phyloP scores from a whole-genome alignment of 2,797 vertebrate genomes.

The Bufotes viridis region DNA sequence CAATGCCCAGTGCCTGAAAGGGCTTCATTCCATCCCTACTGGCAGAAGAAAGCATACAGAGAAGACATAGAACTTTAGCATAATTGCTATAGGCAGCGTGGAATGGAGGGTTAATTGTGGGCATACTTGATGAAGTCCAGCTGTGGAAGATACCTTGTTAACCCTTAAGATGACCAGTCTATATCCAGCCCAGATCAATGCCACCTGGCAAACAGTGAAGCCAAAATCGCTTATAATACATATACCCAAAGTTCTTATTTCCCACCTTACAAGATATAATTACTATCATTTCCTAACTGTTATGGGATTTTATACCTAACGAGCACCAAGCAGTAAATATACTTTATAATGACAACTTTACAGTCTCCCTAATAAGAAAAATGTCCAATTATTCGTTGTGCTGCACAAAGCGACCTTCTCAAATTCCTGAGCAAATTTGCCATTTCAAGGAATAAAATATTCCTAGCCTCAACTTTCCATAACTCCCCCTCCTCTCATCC shows the following conservation, averaged over 20 bases:
- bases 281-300: neutral
- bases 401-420: neutral
- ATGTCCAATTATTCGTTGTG: neutral
- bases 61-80: neutral
- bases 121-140: conserved; percentile 26
- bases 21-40: neutral
- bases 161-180: neutral
- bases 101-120: conserved; percentile 43
- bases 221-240: neutral
- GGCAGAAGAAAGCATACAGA: neutral
- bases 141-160: conserved; percentile 18
- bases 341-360: conserved; percentile 5
- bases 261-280: neutral
- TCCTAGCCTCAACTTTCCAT: conserved; percentile 18
- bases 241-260: neutral
- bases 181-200: neutral
- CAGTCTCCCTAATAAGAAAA: neutral
- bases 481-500: conserved; percentile 34
- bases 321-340: neutral
- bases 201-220: neutral
- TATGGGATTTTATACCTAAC: neutral
- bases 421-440: neutral
- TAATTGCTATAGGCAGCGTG: conserved; percentile 22
- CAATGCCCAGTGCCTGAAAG: neutral
- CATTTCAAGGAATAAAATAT: conserved; percentile 20